Base-by-base conservation (phyloP, 1,140 invertebrate species). In the Phocides pigmalion region DNA sequence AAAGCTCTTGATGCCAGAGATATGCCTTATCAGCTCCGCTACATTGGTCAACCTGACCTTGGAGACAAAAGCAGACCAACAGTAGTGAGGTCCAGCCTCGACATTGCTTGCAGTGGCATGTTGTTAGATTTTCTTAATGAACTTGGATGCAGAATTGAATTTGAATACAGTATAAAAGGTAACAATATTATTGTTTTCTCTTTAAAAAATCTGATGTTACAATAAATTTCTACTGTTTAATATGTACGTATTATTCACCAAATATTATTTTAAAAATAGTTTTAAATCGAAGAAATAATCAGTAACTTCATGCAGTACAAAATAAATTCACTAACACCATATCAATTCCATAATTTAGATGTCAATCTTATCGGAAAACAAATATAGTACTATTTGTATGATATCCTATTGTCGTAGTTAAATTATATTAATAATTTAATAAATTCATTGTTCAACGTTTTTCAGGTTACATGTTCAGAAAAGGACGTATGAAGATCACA, bases 401-500 rank as follows among this genome's bases (percentile, higher is more conserved):
- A n/a, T n/a, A n/a, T n/a, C n/a, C n/a, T n/a, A n/a, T n/a, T n/a
- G n/a, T n/a, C n/a, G n/a, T n/a, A n/a, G n/a, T n/a, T n/a, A n/a
- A n/a, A n/a, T n/a, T n/a, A n/a, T n/a, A n/a, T n/a, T n/a, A n/a
- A n/a, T n/a, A n/a, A n/a, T n/a, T n/a, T n/a, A n/a, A n/a, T n/a
- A n/a, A n/a, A 9, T 20, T 59, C 4, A 35, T 16, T 37, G 14
- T 14, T 15, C 35, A n/a, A n/a, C n/a, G n/a, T 19, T 59, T 82
- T 79, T 9, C 79, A 93, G 93, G 98, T 11, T 98, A 97, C 74
- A 98, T 99, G 95, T 99, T 99, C 77, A 94, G 97, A 49, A 99
- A 99, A 93, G 98, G 98, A 0, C 93, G 98, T 79, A 98, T 99
- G 97, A 99, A 99, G 88, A 96, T 99, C 1, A 98, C 97, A 1